These are phyloP conservation scores for Chorisops tibialis DNA, from an alignment of 2,888 invertebrate genomes.

Conservation along the genomic window DNA sequence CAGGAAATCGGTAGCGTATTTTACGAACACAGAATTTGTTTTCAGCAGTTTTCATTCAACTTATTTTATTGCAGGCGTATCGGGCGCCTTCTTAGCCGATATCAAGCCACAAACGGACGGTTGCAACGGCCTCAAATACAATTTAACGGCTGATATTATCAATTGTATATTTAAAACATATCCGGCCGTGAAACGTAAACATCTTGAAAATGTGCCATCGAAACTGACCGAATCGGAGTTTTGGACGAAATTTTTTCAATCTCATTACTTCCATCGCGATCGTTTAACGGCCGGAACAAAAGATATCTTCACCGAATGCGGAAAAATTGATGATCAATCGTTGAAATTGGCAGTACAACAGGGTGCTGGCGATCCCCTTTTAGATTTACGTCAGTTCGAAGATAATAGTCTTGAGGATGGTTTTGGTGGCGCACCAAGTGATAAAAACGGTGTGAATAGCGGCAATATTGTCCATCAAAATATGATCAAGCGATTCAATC, in stretches of 20 bases:
- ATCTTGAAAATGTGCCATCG: slow-evolving; percentile 91
- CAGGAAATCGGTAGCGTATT: slow-evolving; percentile 86
- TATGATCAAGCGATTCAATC: slow-evolving; percentile 94
- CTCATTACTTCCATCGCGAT: slow-evolving; percentile 97
- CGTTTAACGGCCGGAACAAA: slow-evolving; percentile 85
- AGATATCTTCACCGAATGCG: slow-evolving; percentile 97
- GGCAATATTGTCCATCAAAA: slow-evolving; percentile 78
- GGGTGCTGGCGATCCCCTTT: slow-evolving; percentile 75
- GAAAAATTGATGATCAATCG: slow-evolving; percentile 88
- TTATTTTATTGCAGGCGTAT: slow-evolving; percentile 57
- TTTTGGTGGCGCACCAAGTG: slow-evolving; percentile 55
- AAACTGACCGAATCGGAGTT: slow-evolving; percentile 95
- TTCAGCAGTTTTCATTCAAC: background rate
- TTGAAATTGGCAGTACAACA: slow-evolving; percentile 72
- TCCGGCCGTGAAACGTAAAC: slow-evolving; percentile 96
- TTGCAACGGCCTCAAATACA: slow-evolving; percentile 94
- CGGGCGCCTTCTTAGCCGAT: slow-evolving; percentile 80
- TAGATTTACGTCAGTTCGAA: slow-evolving; percentile 80
- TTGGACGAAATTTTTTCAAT: slow-evolving; percentile 99
- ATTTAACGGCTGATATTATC: slow-evolving; percentile 94
- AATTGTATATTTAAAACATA: slow-evolving; percentile 99
- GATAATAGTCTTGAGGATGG: slow-evolving; percentile 65
- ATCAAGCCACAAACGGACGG: slow-evolving; percentile 97
- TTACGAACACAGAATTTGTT: background rate
- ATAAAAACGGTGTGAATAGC: slow-evolving; percentile 47